Base-by-base conservation (phyloP, 2,113 vertebrate species). In the Leptocoma aspasia region DNA sequence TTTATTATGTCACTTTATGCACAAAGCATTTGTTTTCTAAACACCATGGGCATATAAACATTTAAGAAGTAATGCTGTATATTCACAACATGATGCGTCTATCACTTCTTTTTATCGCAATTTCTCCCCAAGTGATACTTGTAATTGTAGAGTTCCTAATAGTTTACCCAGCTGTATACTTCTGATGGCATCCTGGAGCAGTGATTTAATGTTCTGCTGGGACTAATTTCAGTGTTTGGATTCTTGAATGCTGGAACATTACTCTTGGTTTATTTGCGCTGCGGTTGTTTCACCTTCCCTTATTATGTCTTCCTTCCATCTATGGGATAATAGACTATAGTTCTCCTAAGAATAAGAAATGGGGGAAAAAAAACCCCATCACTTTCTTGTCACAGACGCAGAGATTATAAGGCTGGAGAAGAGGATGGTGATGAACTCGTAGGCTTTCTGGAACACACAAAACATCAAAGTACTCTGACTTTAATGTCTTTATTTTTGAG, bases 11-110 rank as follows among this genome's bases (percentile, higher is more conserved):
- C 61, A 61, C 86, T 96, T 97, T 96, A 97, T 95, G 93, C 90
- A 90, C 81, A 87, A 95, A 95, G 80, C 86, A 90, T 97, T 97
- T 97, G 91, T 95, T 97, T 95, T 94, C 30, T 37, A 97, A 97
- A 93, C 96, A 94, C 93, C 44, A 18, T 86, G 84, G 89, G 86
- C 92, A 94, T 88, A 97, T 97, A 97, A 97, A 95, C 84, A 86
- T 96, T 96, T 94, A 96, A 96, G 95, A 79, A 97, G 81, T 76
- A 88, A 64, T 66, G 63, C 61, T 86, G 68, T 96, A 93, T 90
- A 96, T 97, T 96, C 94, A 75, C 72, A 95, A 77, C 81, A 68
- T 94, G 66, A 93, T 95, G 80, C n/a, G 64, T 81, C 92, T 95
- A 86, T 93, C 92, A 89, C 91, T 96, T 88, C 63, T 86, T 92